These are phyloP conservation scores for Lepidotrigona ventralis DNA, from an alignment of 1,140 invertebrate genomes.

Conservation along the genomic window DNA sequence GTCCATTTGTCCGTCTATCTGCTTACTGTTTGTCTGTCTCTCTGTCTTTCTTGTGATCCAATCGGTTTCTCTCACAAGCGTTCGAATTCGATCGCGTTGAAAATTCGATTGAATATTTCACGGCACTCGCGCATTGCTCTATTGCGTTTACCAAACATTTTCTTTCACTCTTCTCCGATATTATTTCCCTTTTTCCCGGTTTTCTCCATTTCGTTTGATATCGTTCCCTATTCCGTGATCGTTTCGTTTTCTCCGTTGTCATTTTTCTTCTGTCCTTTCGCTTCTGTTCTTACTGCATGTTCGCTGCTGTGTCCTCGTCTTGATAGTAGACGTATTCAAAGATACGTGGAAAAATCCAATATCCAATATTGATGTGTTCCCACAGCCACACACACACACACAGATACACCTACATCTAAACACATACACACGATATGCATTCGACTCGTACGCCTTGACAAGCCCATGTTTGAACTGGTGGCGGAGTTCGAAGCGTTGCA, in stretches of 20 bases:
- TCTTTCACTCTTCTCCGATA: not conserved
- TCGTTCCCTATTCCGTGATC: not conserved
- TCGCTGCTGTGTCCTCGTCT: slow-evolving; percentile 70
- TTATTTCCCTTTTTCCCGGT: not conserved
- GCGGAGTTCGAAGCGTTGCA: slow-evolving; percentile 44
- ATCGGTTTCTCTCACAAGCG: not conserved
- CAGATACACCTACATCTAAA: not conserved
- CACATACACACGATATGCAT: slow-evolving; percentile 43
- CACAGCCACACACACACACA: slow-evolving; percentile 31
- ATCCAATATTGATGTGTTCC: slow-evolving; percentile 43
- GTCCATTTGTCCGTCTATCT: too few relatives aligned
- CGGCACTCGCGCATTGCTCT: not conserved
- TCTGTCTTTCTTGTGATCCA: not conserved
- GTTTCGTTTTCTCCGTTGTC: not conserved
- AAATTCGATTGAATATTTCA: not conserved
- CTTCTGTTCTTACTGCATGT: slow-evolving; percentile 67
- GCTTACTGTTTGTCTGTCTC: not conserved
- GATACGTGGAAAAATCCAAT: slow-evolving; percentile 58
- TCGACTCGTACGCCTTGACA: slow-evolving; percentile 57
- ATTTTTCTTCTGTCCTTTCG: slow-evolving; percentile 32
- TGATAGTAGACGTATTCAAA: slow-evolving; percentile 63
- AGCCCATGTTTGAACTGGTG: slow-evolving; percentile 71
- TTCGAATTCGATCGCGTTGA: not conserved
- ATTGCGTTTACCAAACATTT: not conserved
- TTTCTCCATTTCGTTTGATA: not conserved